A percentile compares a stretch with the other conserved stretches of the same genome.
These are phyloP conservation scores for Nemotelus nigrinus DNA, from an alignment of 2,888 invertebrate genomes.

Conservation along the genomic window DNA sequence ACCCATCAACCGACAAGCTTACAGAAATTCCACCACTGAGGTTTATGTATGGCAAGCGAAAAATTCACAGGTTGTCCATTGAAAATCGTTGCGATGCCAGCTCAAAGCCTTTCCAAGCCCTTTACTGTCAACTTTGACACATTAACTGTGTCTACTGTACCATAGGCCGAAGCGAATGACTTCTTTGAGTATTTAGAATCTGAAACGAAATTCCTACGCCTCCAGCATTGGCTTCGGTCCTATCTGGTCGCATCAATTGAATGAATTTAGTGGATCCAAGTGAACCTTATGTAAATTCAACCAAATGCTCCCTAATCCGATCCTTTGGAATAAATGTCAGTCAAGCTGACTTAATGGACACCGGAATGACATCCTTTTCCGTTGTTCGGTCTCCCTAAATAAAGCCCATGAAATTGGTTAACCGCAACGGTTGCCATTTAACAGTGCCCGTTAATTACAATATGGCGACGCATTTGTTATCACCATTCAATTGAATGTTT, in stretches of 20 bases:
- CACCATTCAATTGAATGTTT: too few species aligned
- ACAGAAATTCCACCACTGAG: too few species aligned
- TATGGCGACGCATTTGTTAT: neutral
- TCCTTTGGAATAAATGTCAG: conserved; percentile 19
- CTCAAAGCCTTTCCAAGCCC: neutral
- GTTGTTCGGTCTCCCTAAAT: conserved; percentile 17
- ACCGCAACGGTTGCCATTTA: conserved; percentile 19
- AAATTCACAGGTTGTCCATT: too few species aligned
- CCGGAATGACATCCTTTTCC: conserved; percentile 17
- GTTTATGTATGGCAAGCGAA: too few species aligned
- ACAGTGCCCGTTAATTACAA: conserved; percentile 8
- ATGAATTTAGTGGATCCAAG: neutral
- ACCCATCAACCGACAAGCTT: too few species aligned
- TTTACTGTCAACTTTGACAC: conserved; percentile 20
- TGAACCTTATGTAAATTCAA: conserved; percentile 28
- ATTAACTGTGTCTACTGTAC: neutral
- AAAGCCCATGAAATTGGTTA: conserved; percentile 35
- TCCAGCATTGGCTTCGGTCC: conserved; percentile 14
- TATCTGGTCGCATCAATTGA: neutral
- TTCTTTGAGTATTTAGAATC: neutral
- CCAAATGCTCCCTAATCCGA: conserved; percentile 23
- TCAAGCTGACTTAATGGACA: conserved; percentile 34
- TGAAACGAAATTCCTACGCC: conserved; percentile 8
- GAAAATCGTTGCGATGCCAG: too few species aligned
- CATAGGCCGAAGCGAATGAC: neutral